Evolutionary conservation across 2,113 vertebrate genomes (phyloP), one percentile per base, ranked within the genome.

Genomic region (Perccottus glenii): DNA sequence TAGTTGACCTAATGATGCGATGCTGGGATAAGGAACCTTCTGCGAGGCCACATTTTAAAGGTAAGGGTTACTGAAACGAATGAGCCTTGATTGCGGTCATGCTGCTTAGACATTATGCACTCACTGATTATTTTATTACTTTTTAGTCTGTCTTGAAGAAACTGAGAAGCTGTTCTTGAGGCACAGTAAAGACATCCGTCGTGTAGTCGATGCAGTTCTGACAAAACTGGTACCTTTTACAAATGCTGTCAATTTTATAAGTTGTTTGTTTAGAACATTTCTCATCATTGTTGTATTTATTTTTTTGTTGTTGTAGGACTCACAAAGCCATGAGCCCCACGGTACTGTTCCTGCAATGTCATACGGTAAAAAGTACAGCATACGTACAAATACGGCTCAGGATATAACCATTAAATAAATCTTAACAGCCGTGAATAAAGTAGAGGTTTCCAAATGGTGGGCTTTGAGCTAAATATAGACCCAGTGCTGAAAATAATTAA

Each of bases 1-100:
- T 88, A 36, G 16, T 83, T 9, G 43, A 40, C 3, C 87, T 90
- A 49, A 88, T 90, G 84, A 0, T 35, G 42, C 40, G 0, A 1
- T 88, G 84, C 67, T 89, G 88, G 88, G 46, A 79, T 5, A 0
- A 0, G 0, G 0, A 38, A 11, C 69, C 84, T 8, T 0, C 0
- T 0, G 5, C 64, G 0, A 86, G 88, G 40, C 84, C 82, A 0
- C 0, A 0, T 0, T 85, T 81, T 67, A 3, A 38, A 42, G 4
- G 87, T 86, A 52, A 7, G 10, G 7, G 6, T 62, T 6, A 51
- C 40, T 16, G 27, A 1, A 56, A 15, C 5, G 33, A 43, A 43
- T 40, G 4, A 53, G 8, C 3, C 9, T 53, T 53, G 32, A 6
- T 12, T 11, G 51, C 7, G 5, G 51, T 46, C 11, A 46, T 12